phyloP scores from a whole-genome alignment of 2,888 invertebrate species.

The Kryphioiulus occultus region DNA sequence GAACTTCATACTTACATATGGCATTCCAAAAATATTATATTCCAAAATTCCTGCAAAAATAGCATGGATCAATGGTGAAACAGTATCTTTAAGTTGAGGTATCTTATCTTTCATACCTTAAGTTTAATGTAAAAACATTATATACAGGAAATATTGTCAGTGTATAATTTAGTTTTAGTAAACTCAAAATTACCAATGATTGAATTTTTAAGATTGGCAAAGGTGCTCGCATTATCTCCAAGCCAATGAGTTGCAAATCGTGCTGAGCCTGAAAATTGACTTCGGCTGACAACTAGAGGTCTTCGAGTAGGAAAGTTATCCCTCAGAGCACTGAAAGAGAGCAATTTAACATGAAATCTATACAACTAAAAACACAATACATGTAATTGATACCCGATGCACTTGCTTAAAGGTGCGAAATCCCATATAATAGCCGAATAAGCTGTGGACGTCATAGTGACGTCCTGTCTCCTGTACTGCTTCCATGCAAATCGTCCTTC shows the following conservation, averaged over 20 bases:
- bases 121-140: no score
- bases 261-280: conserved; percentile 62
- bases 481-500: conserved; percentile 57
- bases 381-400: no score
- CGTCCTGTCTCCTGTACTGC: conserved; percentile 53
- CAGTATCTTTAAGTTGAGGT: no score
- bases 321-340: conserved; percentile 53
- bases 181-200: conserved; percentile 57
- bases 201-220: conserved; percentile 59
- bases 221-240: conserved; percentile 62
- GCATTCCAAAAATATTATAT: conserved; percentile 62
- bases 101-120: no score
- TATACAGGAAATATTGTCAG: no score
- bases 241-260: conserved; percentile 63
- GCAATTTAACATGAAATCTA: no score
- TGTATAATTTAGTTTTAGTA: no score
- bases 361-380: no score
- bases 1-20: conserved; percentile 56
- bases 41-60: conserved; percentile 61
- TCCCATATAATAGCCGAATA: conserved; percentile 58
- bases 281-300: conserved; percentile 58
- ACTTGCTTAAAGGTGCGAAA: conserved; percentile 55
- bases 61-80: no score
- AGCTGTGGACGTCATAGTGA: conserved; percentile 60
- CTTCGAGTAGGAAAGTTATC: conserved; percentile 54